Evolutionary conservation across 2,888 invertebrate species (phyloP), one percentile per base, ranked within the genome.

Genomic region (Acronicta aceris): DNA sequence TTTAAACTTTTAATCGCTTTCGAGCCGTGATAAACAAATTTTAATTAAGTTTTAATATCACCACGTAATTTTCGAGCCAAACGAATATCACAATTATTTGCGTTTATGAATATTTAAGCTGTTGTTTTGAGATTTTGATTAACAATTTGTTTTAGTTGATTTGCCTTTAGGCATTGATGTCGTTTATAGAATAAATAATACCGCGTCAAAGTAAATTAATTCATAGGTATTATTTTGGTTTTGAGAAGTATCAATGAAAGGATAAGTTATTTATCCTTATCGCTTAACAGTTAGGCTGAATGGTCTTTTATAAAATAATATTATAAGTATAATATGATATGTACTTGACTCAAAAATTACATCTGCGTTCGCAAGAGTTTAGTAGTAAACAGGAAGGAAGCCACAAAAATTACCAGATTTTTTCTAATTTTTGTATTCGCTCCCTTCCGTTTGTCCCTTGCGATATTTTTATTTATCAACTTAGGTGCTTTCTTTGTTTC

Each of bases 21-120:
- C 89, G 87, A 93, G 91, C 90, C 90, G 90, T 89, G 93, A 93
- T 93, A 92, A 94, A 93, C 93, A 93, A 93, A 93, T 93, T 94
- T 94, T 93, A 93, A 94, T 94, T 93, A 93, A 92, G 91, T 93
- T 94, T 94, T 93, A 94, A 94, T 94, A 94, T 94, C 90, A 92
- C 91, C 91, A 88, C 93, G 91, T 93, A 94, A 94, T 94, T 93
- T 91, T 91, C 84, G 88, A 89, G 88, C 88, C 91, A 89, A 84
- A 84, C 82, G 87, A 87, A 88, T 90, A 92, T 92, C 87, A 87
- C 87, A 88, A 90, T 92, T 89, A 81, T 78, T 79, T 89, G 87
- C 84, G 87, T 88, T 89, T 88, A 90, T 91, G 89, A 91, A 91
- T 91, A 91, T 71, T 74, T 74, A 55, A 67, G 60, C 63, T 41